Evolutionary conservation across 1,140 invertebrate species (phyloP), one percentile per base, ranked within the genome.

Genomic region (Cephus cinctus): DNA sequence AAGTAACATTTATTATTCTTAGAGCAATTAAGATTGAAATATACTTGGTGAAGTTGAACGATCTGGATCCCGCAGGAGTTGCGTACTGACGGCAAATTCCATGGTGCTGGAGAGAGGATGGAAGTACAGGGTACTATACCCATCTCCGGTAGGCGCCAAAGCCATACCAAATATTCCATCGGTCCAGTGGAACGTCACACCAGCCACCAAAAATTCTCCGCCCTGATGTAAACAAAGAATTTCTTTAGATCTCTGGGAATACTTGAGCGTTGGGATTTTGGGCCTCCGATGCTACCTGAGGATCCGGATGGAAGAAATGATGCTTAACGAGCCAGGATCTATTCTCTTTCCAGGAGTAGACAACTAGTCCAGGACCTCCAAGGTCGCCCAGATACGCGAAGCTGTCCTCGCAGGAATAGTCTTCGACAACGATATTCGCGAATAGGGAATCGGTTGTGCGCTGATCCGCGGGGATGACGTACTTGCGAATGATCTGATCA

Each of bases 161-260:
- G 83, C 83, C 34, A 90, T 64, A 1, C 88, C 87, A 43, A 89
- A 89, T 1, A 91, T 60, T 5, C 85, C 87, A 61, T 91, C 88
- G 4, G 80, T 81, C 86, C 87, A 89, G 50, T 83, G 82, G 64
- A 90, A 90, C 44, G 81, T 81, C 21, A 85, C 78, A 20, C 85
- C 87, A 42, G 80, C 82, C 2, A 89, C 85, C 46, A 82, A 86
- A 56, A 87, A 89, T 16, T 86, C 82, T 9, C 85, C 84, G 14
- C 81, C 78, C 71, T 73, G 43, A 30, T 44, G 15, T 39, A 38
- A 23, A 20, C 44, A 27, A 11, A 1, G 45, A 27, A 12, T 15
- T 38, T 19, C 6, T 1, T 12, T 30, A n/a, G 2, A 52, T 53
- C 44, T 65, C 53, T 5, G 52, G 34, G 1, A 65, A 35, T 16